These are phyloP conservation scores for Drosophila rhopaloa DNA, from an alignment of 1,140 invertebrate genomes.

Conservation along the genomic window DNA sequence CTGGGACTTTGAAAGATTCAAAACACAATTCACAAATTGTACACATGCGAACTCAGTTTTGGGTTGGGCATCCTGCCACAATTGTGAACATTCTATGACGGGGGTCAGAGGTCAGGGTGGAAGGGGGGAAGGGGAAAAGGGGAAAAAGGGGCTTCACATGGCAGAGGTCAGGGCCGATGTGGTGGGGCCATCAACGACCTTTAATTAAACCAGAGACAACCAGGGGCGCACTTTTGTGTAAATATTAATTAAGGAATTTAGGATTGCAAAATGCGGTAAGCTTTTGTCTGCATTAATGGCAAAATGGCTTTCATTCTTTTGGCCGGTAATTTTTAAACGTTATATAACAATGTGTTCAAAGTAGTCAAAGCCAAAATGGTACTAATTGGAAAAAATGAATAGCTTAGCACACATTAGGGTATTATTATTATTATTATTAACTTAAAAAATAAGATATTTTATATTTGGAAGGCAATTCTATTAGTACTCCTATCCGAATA, in stretches of 20 bases:
- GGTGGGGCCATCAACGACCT: slow-evolving; percentile 7
- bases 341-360: background rate
- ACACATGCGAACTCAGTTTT: slow-evolving; percentile 2
- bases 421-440: too few species aligned
- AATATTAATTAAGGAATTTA: slow-evolving; percentile 34
- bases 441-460: too few species aligned
- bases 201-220: slow-evolving; percentile 37
- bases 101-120: background rate
- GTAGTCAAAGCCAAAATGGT: background rate
- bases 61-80: slow-evolving; percentile 8
- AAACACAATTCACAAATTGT: slow-evolving; percentile 47
- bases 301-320: background rate
- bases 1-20: slow-evolving; percentile 29
- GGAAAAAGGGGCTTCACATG: background rate
- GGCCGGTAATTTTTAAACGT: background rate
- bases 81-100: slow-evolving; percentile 13
- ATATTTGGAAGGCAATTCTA: too few species aligned
- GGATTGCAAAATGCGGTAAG: background rate
- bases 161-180: slow-evolving; percentile 15
- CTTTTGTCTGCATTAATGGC: background rate
- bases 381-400: background rate
- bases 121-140: background rate
- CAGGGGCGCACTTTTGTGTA: slow-evolving; percentile 22
- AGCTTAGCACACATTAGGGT: too few species aligned
- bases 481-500: too few species aligned